Evolutionary conservation across 2,888 invertebrate species (phyloP).

Genomic region (Clusia tigrina): DNA sequence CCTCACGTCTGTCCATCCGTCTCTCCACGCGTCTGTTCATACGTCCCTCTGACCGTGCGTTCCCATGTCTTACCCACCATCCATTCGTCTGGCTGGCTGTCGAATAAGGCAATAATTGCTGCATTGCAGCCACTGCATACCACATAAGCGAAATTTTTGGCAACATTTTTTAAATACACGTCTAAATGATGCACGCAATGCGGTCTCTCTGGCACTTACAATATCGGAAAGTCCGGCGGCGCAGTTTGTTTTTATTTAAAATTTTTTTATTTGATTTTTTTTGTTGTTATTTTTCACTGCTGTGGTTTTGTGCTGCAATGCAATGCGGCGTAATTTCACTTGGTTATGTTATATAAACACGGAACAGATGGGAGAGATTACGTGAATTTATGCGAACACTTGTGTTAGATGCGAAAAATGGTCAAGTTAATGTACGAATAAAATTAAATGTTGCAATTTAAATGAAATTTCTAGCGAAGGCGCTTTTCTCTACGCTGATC

Average conservation of each 20-base stretch:
- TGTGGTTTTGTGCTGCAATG: background rate
- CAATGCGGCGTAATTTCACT: slow-evolving; percentile 20
- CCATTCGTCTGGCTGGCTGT: no score
- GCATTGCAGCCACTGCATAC: background rate
- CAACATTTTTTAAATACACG: slow-evolving; percentile 26
- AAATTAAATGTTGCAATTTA: no score
- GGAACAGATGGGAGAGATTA: slow-evolving; percentile 11
- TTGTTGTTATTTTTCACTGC: no score
- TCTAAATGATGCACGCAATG: slow-evolving; percentile 24
- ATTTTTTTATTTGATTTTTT: no score
- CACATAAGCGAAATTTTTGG: slow-evolving; percentile 17
- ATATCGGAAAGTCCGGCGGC: background rate
- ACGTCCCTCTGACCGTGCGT: background rate
- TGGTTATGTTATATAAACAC: slow-evolving; percentile 8
- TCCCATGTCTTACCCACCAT: no score
- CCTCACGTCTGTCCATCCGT: no score
- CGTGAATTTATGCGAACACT: slow-evolving; percentile 10
- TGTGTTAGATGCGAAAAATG: background rate
- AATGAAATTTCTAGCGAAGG: no score
- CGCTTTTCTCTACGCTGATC: no score
- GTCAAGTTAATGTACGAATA: background rate
- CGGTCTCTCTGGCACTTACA: slow-evolving; percentile 15
- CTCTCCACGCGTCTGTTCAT: background rate
- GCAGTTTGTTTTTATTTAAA: no score
- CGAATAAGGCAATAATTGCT: no score